Percentiles rank a stretch among this genome's conserved stretches.
phyloP scores from a whole-genome alignment of 2,797 vertebrate species.

The Harpagifer antarcticus region DNA sequence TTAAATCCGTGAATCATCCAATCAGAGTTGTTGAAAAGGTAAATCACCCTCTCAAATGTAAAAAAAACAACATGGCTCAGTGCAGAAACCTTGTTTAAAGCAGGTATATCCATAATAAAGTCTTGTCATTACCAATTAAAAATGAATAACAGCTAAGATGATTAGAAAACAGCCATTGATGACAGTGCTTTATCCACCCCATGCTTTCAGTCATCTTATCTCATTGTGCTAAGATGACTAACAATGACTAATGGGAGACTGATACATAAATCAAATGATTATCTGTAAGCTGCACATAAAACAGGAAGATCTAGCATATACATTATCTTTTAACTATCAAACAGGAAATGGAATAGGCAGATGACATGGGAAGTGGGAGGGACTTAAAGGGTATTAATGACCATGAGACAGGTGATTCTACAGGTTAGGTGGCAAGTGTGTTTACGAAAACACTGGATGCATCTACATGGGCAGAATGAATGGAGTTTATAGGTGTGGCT shows the following conservation, averaged over 20 bases:
- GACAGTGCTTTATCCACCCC: slow-evolving; percentile 83
- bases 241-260: slow-evolving; percentile 75
- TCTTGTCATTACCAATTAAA: not conserved
- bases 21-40: slow-evolving; percentile 4
- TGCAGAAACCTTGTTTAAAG: not conserved
- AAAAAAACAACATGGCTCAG: not conserved
- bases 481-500: slow-evolving; percentile 68
- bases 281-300: slow-evolving; percentile 63
- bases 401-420: slow-evolving; percentile 75
- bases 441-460: slow-evolving; percentile 76
- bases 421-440: slow-evolving; percentile 65
- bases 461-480: slow-evolving; percentile 70
- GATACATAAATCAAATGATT: slow-evolving; percentile 54
- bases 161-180: slow-evolving; percentile 19
- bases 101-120: slow-evolving; percentile 8
- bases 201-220: slow-evolving; percentile 60
- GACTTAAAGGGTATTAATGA: slow-evolving; percentile 73
- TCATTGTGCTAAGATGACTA: slow-evolving; percentile 67
- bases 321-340: slow-evolving; percentile 70
- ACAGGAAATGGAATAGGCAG: slow-evolving; percentile 72
- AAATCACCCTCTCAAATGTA: slow-evolving; percentile 1
- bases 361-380: slow-evolving; percentile 66
- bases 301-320: slow-evolving; percentile 68
- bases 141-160: not conserved
- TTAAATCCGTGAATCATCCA: not conserved